Conservation (phyloP, 2,888 invertebrate species). For the Napeogenes inachia region DNA sequence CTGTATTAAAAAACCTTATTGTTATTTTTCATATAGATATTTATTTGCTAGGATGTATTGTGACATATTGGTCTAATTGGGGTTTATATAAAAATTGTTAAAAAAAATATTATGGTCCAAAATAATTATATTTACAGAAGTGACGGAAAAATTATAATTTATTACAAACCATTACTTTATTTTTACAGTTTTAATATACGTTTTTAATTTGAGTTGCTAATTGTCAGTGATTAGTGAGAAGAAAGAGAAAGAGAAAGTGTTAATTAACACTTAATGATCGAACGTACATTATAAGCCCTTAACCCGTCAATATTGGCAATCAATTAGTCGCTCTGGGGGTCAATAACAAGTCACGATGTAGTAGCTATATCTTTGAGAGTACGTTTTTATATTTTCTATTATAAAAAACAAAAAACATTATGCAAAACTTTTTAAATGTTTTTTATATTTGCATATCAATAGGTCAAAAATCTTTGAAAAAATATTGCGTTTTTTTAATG, state of each 20-base stretch:
- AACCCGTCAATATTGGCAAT: not conserved
- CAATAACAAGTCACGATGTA: not conserved
- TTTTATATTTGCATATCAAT: no score
- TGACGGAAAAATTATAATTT: not conserved
- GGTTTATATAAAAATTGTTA: no score
- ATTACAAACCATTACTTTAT: not conserved
- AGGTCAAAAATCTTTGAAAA: no score
- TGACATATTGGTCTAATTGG: not conserved
- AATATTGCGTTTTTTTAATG: no score
- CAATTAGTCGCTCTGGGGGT: not conserved
- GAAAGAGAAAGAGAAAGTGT: not conserved
- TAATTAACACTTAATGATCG: not conserved
- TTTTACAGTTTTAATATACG: not conserved
- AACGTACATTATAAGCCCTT: not conserved
- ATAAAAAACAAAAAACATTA: no score
- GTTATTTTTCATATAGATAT: conserved; percentile 1
- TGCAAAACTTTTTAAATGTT: no score
- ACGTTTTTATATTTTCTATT: no score
- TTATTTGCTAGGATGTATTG: not conserved
- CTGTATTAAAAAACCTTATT: not conserved
- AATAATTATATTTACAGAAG: no score
- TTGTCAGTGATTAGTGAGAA: no score
- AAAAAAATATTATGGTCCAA: no score
- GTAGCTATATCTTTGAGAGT: not conserved
- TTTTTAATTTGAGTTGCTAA: not conserved